These are phyloP conservation scores for Dermochelys coriacea DNA, from an alignment of 2,797 vertebrate genomes.

Conservation along the genomic window DNA sequence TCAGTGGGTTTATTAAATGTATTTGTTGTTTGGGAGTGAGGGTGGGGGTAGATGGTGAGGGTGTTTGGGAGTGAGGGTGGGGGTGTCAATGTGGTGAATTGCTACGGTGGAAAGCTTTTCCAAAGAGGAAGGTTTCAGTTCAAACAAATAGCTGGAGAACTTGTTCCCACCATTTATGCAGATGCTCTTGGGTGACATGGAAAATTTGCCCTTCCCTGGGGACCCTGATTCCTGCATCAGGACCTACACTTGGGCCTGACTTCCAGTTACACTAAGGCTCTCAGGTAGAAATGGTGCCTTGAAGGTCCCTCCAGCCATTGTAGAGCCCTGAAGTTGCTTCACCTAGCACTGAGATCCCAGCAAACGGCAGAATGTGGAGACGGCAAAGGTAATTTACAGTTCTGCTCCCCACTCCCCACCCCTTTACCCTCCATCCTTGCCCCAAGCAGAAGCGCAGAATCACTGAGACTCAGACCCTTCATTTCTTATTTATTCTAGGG, in stretches of 20 bases:
- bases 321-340: not conserved
- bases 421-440: not conserved
- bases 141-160: not conserved
- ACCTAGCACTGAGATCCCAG: not conserved
- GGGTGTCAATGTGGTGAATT: not conserved
- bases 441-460: not conserved
- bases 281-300: not conserved
- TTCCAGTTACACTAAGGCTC: not conserved
- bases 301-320: not conserved
- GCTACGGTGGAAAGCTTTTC: not conserved
- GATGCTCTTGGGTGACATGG: not conserved
- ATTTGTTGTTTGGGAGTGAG: not conserved
- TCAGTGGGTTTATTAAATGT: not conserved
- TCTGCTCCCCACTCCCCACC: not conserved
- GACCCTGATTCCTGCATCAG: not conserved
- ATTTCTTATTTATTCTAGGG: not conserved
- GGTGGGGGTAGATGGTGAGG: not conserved
- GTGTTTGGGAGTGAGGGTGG: too few relatives aligned
- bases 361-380: not conserved
- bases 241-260: not conserved
- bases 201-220: not conserved
- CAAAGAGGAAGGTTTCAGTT: not conserved
- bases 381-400: not conserved
- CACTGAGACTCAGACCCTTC: not conserved
- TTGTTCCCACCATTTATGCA: not conserved